Evolutionary conservation across 2,797 vertebrate genomes (phyloP), one percentile per base, ranked within the genome.

Genomic region (Eulemur albifrons): DNA sequence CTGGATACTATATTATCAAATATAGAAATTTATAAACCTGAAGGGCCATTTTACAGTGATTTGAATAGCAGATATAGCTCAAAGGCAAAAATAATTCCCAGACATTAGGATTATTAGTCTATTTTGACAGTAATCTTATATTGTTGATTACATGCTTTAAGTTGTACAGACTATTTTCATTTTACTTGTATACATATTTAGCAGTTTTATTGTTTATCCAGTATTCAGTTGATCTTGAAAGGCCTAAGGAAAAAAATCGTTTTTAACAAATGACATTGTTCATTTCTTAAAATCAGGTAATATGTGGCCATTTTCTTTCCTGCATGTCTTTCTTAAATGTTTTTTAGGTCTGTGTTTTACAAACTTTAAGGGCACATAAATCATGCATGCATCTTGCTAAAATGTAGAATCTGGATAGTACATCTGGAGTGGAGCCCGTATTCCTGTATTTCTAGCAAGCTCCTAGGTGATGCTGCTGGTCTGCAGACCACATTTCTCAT

Each of bases 141-240:
- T 52, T 96, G 84, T 85, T 77, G 67, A 91, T 38, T 93, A 5
- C 27, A 38, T 35, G 63, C 38, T 48, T 70, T 70, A 83, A 89
- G 21, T 43, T 97, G 96, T 88, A 40, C 1, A 1, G 10, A n/a
- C 40, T 85, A 14, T 20, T 92, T 92, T 0, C 0, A 86, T 88
- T 96, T 85, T 96, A 40, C 97, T 90, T 97, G 75, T 93, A 93
- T n/a, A 93, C 50, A 95, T 5, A 80, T 84, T 87, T 96, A 63
- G 54, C 69, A 96, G 2, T 69, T 85, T 95, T 92, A 94, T 94
- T 97, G n/a, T 97, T 95, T 83, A 7, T 4, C n/a, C 43, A 93
- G 11, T 35, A 43, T 21, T 50, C 0, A 67, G 2, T 89, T 93
- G 30, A 75, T 43, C 2, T 43, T 89, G 59, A 95, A 86, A 82